Evolutionary conservation across 2,888 invertebrate species (phyloP).

Genomic region (Polyommatus iphigenia): DNA sequence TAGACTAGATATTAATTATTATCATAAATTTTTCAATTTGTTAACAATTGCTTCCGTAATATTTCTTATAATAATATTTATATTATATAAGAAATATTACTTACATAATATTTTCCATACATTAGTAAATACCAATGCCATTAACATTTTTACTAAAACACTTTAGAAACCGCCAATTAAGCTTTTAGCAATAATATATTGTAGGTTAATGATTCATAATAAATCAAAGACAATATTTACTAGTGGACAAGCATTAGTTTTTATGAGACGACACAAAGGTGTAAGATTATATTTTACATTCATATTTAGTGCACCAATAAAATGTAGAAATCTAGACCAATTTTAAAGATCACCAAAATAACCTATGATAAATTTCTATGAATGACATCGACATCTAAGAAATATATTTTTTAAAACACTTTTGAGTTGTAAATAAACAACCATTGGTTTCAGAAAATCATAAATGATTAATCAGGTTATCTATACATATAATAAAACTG

Average conservation of each 20-base stretch:
- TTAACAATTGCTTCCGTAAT: not conserved
- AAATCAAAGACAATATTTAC: slow-evolving; percentile 10
- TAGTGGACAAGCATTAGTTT: not conserved
- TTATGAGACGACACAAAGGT: not conserved
- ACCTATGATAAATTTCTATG: not conserved
- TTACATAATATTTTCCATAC: not conserved
- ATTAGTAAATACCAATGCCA: not conserved
- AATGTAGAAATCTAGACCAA: slow-evolving; percentile 7
- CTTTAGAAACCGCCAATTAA: not conserved
- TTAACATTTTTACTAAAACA: not conserved
- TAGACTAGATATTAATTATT: no score
- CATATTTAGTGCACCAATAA: slow-evolving; percentile 25
- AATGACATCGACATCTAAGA: not conserved
- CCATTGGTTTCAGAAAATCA: no score
- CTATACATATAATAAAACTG: no score
- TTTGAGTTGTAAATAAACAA: no score
- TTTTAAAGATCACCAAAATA: not conserved
- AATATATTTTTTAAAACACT: not conserved
- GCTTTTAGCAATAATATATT: not conserved
- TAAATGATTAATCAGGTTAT: no score
- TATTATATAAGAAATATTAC: no score
- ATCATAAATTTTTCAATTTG: not conserved
- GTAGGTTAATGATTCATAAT: not conserved
- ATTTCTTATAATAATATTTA: not conserved
- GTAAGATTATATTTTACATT: not conserved